phyloP scores from a whole-genome alignment of 2,797 vertebrate genomes.

The Leucoraja ocellata region DNA sequence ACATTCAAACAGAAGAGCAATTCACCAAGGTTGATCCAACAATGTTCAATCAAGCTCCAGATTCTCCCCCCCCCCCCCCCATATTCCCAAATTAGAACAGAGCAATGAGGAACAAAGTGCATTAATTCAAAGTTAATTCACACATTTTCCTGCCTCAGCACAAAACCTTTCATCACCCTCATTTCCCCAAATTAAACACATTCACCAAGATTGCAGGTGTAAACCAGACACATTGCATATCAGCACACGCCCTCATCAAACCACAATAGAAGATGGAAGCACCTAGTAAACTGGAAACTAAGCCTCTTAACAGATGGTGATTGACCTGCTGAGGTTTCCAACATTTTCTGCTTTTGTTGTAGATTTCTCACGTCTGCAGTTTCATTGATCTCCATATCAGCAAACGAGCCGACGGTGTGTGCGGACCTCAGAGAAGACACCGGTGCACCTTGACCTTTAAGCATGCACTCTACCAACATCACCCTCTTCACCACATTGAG shows the following conservation, averaged over 20 bases:
- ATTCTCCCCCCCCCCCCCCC: too few species aligned
- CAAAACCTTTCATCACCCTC: background rate
- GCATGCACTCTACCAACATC: background rate
- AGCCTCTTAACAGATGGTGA: too few species aligned
- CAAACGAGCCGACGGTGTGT: background rate
- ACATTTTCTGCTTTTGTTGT: too few species aligned
- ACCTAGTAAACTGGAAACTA: too few species aligned
- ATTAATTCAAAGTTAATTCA: background rate
- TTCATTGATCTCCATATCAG: too few species aligned
- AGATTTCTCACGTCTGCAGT: too few species aligned
- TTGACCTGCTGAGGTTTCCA: too few species aligned
- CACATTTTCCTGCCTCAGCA: background rate
- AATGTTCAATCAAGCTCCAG: background rate
- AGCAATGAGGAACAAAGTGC: background rate
- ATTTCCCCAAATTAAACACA: background rate
- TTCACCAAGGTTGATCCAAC: too few species aligned
- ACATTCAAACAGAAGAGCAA: background rate
- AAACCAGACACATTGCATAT: background rate
- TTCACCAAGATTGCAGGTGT: background rate
- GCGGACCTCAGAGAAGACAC: background rate
- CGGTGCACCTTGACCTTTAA: background rate
- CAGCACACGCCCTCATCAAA: too few species aligned
- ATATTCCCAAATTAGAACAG: too few species aligned
- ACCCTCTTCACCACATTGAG: background rate
- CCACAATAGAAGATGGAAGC: background rate